These are phyloP conservation scores for Pyrrhosoma nymphula DNA, from an alignment of 2,888 invertebrate genomes.

Conservation along the genomic window DNA sequence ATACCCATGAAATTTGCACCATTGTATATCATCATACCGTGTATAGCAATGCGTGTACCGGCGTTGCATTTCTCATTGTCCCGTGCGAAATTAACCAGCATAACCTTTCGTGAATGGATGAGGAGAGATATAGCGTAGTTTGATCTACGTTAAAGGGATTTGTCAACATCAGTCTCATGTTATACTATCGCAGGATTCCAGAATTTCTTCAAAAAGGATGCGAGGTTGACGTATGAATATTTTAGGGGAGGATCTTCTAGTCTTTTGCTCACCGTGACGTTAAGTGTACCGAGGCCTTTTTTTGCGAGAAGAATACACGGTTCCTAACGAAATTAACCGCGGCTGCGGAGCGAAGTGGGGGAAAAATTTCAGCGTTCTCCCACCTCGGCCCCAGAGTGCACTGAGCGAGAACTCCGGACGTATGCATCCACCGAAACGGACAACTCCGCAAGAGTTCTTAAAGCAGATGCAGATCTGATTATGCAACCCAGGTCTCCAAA, in stretches of 20 bases:
- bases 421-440: not conserved
- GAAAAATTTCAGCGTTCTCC: not conserved
- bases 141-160: too few relatives aligned
- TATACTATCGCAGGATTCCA: too few relatives aligned
- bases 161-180: too few relatives aligned
- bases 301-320: not conserved
- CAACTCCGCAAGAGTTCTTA: slow-evolving; percentile 17
- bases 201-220: too few relatives aligned
- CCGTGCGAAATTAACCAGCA: too few relatives aligned
- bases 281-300: not conserved
- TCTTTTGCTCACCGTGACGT: not conserved
- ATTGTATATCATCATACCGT: too few relatives aligned
- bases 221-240: not conserved
- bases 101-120: too few relatives aligned
- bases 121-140: too few relatives aligned
- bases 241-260: too few relatives aligned
- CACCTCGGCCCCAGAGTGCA: not conserved
- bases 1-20: too few relatives aligned
- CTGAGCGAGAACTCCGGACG: not conserved
- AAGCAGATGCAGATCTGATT: slow-evolving; percentile 50
- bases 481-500: not conserved
- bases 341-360: not conserved
- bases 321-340: not conserved
- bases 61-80: too few relatives aligned
- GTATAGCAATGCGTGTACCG: too few relatives aligned